Evolutionary conservation across 2,888 invertebrate species (phyloP).

Genomic region (Azorinus chamasolen): DNA sequence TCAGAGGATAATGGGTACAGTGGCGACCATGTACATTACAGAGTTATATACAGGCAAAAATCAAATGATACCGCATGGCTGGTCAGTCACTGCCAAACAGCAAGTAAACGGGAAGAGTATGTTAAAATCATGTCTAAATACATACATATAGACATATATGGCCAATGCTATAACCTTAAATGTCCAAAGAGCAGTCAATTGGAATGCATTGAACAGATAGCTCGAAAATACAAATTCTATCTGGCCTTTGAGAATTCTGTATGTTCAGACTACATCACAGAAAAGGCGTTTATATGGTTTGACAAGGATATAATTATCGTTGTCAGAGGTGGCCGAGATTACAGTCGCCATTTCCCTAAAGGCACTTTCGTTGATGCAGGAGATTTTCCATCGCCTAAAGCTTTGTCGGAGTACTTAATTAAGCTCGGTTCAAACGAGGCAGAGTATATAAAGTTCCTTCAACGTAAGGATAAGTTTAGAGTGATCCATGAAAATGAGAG

Average conservation of each 20-base stretch:
- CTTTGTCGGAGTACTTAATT: conserved; percentile 40
- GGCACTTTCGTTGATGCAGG: conserved; percentile 57
- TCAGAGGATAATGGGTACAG: neutral
- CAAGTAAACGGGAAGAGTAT: conserved; percentile 52
- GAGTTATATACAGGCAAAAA: conserved; percentile 31
- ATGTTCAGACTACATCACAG: conserved; percentile 63
- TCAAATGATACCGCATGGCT: conserved; percentile 44
- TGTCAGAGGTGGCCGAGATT: conserved; percentile 50
- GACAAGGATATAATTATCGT: conserved; percentile 48
- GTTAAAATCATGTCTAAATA: conserved; percentile 35
- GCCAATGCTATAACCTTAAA: conserved; percentile 37
- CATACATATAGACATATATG: conserved; percentile 53
- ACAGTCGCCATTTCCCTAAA: conserved; percentile 40
- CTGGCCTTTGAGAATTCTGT: conserved; percentile 67
- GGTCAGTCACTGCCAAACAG: conserved; percentile 58
- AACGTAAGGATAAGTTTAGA: conserved; percentile 14
- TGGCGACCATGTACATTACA: conserved; percentile 14
- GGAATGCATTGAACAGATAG: conserved; percentile 21
- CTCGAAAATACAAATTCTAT: conserved; percentile 54
- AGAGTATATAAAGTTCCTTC: conserved; percentile 39
- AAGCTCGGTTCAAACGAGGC: conserved; percentile 18
- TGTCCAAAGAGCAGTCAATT: conserved; percentile 40
- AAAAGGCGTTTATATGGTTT: conserved; percentile 61
- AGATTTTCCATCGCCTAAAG: conserved; percentile 34
- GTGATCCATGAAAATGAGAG: neutral